Evolutionary conservation across 1,140 invertebrate genomes (phyloP).

Genomic region (Drosophila watanabei): DNA sequence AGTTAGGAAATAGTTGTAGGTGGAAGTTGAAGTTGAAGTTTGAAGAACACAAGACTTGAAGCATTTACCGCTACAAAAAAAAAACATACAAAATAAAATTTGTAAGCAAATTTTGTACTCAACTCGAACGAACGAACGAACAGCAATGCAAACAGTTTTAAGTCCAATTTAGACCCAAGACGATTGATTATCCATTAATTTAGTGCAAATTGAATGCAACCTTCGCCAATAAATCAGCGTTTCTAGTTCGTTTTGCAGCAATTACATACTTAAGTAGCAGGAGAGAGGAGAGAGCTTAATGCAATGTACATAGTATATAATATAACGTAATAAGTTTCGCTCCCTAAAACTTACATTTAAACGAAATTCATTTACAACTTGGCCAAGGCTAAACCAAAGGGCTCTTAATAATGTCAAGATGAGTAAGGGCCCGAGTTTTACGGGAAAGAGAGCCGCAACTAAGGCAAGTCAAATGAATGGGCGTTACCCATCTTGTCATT

Average conservation of each 20-base stretch:
- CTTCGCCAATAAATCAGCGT: constrained; percentile 36
- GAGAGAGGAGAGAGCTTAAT: constrained; percentile 6
- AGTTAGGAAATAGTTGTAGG: constrained; percentile 13
- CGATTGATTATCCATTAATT: constrained; percentile 52
- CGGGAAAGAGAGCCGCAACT: neutral
- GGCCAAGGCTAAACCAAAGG: constrained; percentile 42
- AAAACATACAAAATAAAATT: constrained; percentile 48
- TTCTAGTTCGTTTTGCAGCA: constrained; percentile 35
- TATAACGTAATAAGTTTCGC: constrained; percentile 55
- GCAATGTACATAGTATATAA: constrained; percentile 58
- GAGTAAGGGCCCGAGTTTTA: neutral
- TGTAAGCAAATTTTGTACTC: constrained; percentile 64
- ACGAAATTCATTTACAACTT: constrained; percentile 59
- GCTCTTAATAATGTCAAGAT: neutral
- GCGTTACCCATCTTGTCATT: neutral
- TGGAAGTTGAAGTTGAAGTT: constrained; percentile 25
- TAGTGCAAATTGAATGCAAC: constrained; percentile 63
- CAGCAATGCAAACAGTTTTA: constrained; percentile 74
- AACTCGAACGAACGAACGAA: constrained; percentile 50
- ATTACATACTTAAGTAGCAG: constrained; percentile 1
- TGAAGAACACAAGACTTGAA: constrained; percentile 75
- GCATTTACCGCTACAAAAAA: constrained; percentile 73
- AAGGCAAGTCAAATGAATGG: neutral
- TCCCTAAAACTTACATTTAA: constrained; percentile 46
- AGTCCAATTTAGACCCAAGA: constrained; percentile 51